Base-by-base conservation (phyloP, 2,797 vertebrate species). In the Hydrophis major region DNA sequence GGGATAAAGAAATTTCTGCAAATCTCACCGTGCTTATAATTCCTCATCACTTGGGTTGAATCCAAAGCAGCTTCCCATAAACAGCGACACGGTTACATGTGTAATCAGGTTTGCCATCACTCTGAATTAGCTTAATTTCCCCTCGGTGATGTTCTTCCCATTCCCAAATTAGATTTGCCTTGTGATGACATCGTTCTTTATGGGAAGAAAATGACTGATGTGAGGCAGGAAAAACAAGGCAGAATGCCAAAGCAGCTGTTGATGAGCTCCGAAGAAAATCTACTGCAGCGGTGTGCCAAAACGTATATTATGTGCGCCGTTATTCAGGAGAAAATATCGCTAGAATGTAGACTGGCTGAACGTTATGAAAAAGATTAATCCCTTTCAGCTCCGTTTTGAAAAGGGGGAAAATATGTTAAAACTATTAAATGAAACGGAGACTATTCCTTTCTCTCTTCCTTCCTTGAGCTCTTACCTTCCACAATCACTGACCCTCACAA, bases 71-170 rank as follows among this genome's bases (percentile, higher is more conserved):
- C 74, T 57, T 88, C 87, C 32, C 22, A 0, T 37, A 18, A 59
- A 88, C n/a, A 37, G 18, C 13, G 87, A 59, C 56, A 88, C 1
- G n/a, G 53, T 57, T 56, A 57, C 53, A 87, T 57, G 18, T 32
- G 6, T 87, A 87, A 87, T 87, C 42, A 87, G 16, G 18, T 87
- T 87, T 57, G 56, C 87, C 87, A 88, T 88, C 87, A 88, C 56
- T 88, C 87, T 59, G 87, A 88, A 88, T 88, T 88, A 88, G 87
- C 87, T 59, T 88, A 22, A 88, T 88, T 59, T 37, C 56, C 87
- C 87, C 87, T 59, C 22, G 5, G 87, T 25, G 56, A 59, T 37
- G 32, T 56, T 11, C 87, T 88, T 56, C 87, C 56, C 87, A 37
- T 13, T 25, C 18, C 56, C 87, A 88, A 37, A 88, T 32, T 88